Evolutionary conservation across 1,140 invertebrate species (phyloP), one percentile per base, ranked within the genome.

Genomic region (Drosophila miranda): DNA sequence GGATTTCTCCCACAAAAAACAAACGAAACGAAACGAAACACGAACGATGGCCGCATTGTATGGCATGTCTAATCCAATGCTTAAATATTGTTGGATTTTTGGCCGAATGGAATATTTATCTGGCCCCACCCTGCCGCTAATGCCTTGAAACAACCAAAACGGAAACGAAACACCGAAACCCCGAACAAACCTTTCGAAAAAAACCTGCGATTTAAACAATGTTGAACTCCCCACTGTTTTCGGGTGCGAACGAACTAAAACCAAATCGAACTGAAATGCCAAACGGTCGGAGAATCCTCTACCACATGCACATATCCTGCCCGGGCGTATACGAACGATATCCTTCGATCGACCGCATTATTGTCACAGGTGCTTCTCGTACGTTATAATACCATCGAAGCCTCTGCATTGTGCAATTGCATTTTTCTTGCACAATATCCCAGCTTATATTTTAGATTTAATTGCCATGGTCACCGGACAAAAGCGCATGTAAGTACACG

Each of bases 391-490:
- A 77, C 83, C 86, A 74, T 91, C 84, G 80, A 91, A 91, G 82
- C 78, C 81, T 77, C 59, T 91, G 54, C 91, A 92, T 83, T 69
- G 89, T 62, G 55, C 92, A 51, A 68, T 78, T 54, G 87, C 84
- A 67, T 91, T 94, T 71, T 90, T 94, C 45, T 82, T 94, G 28
- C 94, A 94, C 78, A 92, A 92, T 90, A 78, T 94, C 55, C 94
- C 94, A 11, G 94, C 93, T 14, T 92, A 93, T 77, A 86, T 94
- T 43, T 91, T 93, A 38, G 94, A 95, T 82, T 91, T 90, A 43
- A 83, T 92, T 43, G 79, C 92, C 14, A 87, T 93, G 23, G 78
- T 92, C 19, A 92, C 93, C 23, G 93, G 94, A 70, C 94, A 93
- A 86, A 93, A 93, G 79, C 93, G 93, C 59, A 93, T 93, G 94